Evolutionary conservation across 64 coral and sea anemone species (phyloP).

Genomic region (Pocillopora verrucosa): DNA sequence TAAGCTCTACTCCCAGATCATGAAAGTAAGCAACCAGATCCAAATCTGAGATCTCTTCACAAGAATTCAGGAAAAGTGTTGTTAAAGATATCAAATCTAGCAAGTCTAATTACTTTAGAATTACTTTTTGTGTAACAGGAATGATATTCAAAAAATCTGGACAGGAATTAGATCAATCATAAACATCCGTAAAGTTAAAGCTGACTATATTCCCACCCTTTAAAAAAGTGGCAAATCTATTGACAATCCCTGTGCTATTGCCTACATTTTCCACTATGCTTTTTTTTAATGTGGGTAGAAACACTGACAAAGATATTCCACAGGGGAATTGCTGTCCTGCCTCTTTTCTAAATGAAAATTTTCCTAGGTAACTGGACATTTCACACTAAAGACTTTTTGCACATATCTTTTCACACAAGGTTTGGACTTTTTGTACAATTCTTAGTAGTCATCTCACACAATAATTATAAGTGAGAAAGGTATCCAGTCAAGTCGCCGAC

Average conservation of each 20-base stretch:
- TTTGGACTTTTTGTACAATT: too few relatives aligned
- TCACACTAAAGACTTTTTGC: too few relatives aligned
- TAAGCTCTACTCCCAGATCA: conserved; percentile 36
- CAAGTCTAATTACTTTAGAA: conserved; percentile 20
- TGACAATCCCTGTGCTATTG: background rate
- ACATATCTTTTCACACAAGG: too few relatives aligned
- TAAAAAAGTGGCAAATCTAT: background rate
- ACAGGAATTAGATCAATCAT: conserved; percentile 52
- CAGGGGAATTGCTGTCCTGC: background rate
- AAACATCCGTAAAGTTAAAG: conserved; percentile 22
- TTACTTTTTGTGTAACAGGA: conserved; percentile 30
- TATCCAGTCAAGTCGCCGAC: too few relatives aligned
- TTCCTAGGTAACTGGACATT: background rate
- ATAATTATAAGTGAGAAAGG: too few relatives aligned
- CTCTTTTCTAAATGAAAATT: background rate
- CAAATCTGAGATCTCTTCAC: conserved; percentile 19
- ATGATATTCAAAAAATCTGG: conserved; percentile 54
- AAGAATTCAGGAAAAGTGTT: conserved; percentile 40
- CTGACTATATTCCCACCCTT: conserved; percentile 18
- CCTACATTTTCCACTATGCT: background rate
- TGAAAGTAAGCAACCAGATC: conserved; percentile 14
- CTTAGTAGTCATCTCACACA: too few relatives aligned
- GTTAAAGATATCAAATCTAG: conserved; percentile 33
- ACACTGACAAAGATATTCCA: background rate
- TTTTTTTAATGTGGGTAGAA: background rate